Evolutionary conservation across 2,797 vertebrate genomes (phyloP), one percentile per base, ranked within the genome.

Genomic region (Naso thynnoides): DNA sequence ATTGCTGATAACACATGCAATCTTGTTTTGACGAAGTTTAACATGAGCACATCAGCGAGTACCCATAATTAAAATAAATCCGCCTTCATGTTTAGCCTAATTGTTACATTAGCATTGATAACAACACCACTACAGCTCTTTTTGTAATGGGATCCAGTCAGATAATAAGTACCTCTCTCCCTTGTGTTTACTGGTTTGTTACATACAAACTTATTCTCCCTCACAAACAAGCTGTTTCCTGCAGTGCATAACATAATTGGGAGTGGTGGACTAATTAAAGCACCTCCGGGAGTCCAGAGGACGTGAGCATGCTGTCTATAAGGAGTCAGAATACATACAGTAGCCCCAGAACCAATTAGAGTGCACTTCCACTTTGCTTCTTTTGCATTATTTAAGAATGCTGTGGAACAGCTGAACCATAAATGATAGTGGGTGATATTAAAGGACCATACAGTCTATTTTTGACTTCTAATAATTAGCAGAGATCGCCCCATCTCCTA

Each of bases 311-410:
- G 18, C 49, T 9, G 76, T 63, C 57, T 74, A 49, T 70, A 45
- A 69, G 68, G 50, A 81, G 76, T 64, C 29, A 27, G 67, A 82
- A 73, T 76, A 70, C 29, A 42, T 78, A 63, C 60, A 83, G 67
- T 58, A 73, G 64, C 41, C 77, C 70, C 69, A 31, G 66, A 81
- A 79, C 87, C 84, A 89, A 83, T 91, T 89, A 88, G 70, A 56
- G 48, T 67, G 73, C 79, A 81, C 62, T 41, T 64, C 47, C 57
- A 76, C 79, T 71, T 74, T 56, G 75, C 76, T 69, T 19, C 70
- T 62, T 45, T 36, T 90, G 85, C 78, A 88, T 87, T 87, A 91
- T 79, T 87, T 62, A 89, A 82, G 54, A 10, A 41, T 42, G 48
- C 52, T 64, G 56, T 62, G 53, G 26, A 70, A 68, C 38, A 36